Base-by-base conservation (phyloP, 2,113 vertebrate genomes). In the Manacus vitellinus region DNA sequence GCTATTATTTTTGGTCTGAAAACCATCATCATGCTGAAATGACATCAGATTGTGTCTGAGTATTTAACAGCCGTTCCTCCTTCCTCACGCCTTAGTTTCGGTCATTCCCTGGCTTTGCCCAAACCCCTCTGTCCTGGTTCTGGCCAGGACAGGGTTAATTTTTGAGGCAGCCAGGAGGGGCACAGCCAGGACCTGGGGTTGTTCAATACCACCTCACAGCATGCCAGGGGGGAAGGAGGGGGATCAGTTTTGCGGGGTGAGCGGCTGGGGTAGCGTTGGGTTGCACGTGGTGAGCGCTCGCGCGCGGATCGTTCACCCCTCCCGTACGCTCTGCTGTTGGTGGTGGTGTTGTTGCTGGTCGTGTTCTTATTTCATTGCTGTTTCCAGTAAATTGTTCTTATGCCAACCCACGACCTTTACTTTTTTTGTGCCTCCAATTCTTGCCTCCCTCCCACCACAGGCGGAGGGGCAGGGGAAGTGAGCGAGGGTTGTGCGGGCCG, bases 261-360 rank as follows among this genome's bases (percentile, higher is more conserved):
- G 1, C 12, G 12, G 17, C 28, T 22, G 31, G 35, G 19, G 58
- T 22, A 31, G 31, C 0, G 0, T 10, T 51, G 52, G 23, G 23
- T 9, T 52, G 52, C 28, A 52, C 6, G 12, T 28, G 77, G 33
- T 39, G 61, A 66, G 51, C 18, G 2, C 22, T 51, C 27, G 5
- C 1, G 24, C 35, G 52, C 7, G 21, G 23, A 12, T 20, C 0
- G 0, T 46, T 62, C 12, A 0, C 46, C 27, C 37, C 68, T 20
- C 33, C 11, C 21, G 39, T 8, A 12, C 35, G 4, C 20, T n/a
- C 33, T 46, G 46, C 39, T 61, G 0, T 14, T 30, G 1, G 22
- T 33, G 5, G 47, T 67, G 59, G 20, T 66, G 16, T 16, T 30
- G 19, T 17, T 16, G 17, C 44, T 61, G 54, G 10, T 14, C 1